Conservation (phyloP, 2,888 invertebrate species). For the Tholera decimalis region DNA sequence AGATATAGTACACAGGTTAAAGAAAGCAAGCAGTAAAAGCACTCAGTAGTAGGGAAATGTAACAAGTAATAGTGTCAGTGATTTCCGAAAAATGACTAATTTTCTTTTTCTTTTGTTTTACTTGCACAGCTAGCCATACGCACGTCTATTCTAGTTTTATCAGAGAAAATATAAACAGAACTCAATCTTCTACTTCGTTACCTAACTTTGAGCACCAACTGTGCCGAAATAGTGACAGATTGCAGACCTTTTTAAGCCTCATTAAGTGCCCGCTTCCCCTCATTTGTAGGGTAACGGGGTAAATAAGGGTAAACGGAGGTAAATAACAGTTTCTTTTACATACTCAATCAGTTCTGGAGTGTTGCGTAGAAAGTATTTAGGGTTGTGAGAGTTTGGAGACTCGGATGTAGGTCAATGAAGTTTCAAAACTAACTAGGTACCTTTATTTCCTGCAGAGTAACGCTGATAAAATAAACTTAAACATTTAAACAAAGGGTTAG, state of each 20-base stretch:
- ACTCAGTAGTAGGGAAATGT: no score
- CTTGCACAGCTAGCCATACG: no score
- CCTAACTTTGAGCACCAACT: constrained; percentile 11
- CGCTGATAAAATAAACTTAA: no score
- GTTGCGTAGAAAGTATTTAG: constrained; percentile 26
- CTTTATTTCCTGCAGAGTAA: background rate
- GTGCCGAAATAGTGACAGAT: constrained; percentile 38
- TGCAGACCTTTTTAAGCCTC: constrained; percentile 57
- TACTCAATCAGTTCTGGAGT: constrained; percentile 50
- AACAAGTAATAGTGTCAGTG: no score
- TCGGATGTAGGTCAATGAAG: background rate
- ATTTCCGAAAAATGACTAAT: no score
- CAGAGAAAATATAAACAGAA: background rate
- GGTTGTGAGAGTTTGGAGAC: background rate
- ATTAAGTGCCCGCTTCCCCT: constrained; percentile 48
- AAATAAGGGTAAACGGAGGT: constrained; percentile 41
- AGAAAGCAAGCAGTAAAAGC: no score
- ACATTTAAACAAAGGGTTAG: no score
- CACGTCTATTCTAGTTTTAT: constrained; percentile 3
- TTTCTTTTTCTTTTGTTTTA: no score
- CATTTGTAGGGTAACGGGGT: constrained; percentile 57
- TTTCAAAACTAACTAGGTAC: background rate
- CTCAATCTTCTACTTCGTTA: constrained; percentile 18
- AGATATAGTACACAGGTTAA: no score
- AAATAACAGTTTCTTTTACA: constrained; percentile 47